A percentile compares a stretch with the other conserved stretches of the same genome.
phyloP scores from a whole-genome alignment of 2,113 vertebrate species.

The Sturnus vulgaris region DNA sequence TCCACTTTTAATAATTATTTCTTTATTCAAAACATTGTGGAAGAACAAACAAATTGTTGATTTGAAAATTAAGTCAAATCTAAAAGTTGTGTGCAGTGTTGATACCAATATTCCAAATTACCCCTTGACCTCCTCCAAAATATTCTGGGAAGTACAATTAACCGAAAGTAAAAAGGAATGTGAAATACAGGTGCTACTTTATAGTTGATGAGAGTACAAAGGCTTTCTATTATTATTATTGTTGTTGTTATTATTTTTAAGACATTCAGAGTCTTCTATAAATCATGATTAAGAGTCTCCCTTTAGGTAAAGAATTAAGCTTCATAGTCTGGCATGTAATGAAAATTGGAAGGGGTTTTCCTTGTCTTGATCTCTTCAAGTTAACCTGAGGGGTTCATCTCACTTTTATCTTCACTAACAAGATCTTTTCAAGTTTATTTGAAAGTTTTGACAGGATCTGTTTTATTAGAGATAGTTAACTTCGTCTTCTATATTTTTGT shows the following conservation, averaged over 20 bases:
- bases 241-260: background rate
- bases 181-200: background rate
- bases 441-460: conserved; percentile 19
- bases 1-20: background rate
- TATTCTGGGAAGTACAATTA: background rate
- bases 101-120: background rate
- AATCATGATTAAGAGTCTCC: conserved; percentile 21
- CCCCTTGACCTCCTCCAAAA: background rate
- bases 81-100: fast-evolving
- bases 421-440: conserved; percentile 43
- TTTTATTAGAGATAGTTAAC: conserved; percentile 5
- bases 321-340: conserved; percentile 24
- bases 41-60: background rate
- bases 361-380: conserved; percentile 14
- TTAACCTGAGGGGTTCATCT: conserved; percentile 41
- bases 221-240: background rate
- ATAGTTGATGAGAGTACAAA: conserved; percentile 14
- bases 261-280: conserved; percentile 1
- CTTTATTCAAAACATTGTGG: background rate
- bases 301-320: conserved; percentile 50
- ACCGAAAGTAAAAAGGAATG: conserved; percentile 13
- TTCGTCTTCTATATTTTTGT: background rate
- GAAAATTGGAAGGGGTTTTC: conserved; percentile 49
- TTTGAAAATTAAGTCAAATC: background rate
- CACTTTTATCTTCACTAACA: conserved; percentile 45